phyloP scores from a whole-genome alignment of 2,797 vertebrate genomes.

The Rhynchonycteris naso region DNA sequence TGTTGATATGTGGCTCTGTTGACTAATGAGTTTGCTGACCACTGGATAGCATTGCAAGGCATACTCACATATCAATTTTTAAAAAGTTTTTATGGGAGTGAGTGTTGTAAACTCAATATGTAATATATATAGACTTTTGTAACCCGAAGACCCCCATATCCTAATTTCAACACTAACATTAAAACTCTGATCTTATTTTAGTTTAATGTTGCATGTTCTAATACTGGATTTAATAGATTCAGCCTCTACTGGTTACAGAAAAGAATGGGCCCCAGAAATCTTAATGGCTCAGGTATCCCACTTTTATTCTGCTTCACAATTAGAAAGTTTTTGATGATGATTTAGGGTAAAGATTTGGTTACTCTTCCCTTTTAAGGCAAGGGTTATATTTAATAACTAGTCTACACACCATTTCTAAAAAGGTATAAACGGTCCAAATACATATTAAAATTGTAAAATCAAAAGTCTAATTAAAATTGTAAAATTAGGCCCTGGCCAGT shows the following conservation, averaged over 20 bases:
- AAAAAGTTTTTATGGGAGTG: too few relatives aligned
- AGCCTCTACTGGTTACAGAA: constrained; percentile 3
- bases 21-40: too few relatives aligned
- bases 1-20: too few relatives aligned
- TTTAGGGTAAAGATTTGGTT: constrained; percentile 36
- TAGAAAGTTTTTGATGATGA: constrained; percentile 15
- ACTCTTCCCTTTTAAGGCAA: constrained; percentile 27
- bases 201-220: constrained; percentile 5
- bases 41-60: too few relatives aligned
- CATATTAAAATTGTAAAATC: neutral
- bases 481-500: neutral
- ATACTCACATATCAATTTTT: too few relatives aligned
- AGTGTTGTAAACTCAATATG: too few relatives aligned
- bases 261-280: neutral
- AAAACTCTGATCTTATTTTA: constrained; percentile 25
- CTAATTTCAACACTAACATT: constrained; percentile 47
- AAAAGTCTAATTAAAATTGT: neutral
- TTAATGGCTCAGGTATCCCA: neutral
- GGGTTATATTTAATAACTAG: constrained; percentile 22
- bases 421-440: constrained; percentile 15
- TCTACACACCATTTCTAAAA: constrained; percentile 16
- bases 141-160: neutral
- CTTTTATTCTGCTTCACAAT: constrained; percentile 43
- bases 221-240: constrained; percentile 46
- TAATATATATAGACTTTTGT: too few relatives aligned